Evolutionary conservation across 2,888 invertebrate genomes (phyloP), one percentile per base, ranked within the genome.

Genomic region (Agapetus fuscipes): DNA sequence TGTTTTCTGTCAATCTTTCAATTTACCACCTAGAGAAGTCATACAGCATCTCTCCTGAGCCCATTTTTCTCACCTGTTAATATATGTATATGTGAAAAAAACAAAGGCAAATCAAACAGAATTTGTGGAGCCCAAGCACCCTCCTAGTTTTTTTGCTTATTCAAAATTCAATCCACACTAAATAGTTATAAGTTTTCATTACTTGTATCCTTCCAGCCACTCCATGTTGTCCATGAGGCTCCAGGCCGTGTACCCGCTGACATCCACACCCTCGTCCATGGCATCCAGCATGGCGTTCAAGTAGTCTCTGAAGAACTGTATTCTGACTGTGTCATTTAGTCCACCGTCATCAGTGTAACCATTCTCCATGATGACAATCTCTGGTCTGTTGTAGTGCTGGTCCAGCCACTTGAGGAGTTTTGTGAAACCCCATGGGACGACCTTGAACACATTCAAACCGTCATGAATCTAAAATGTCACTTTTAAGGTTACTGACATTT

Each of bases 291-390:
- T 38, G 31, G 46, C 43, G 24, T 30, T 39, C 30, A 54, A 26
- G 39, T 54, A 50, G 1, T 36, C 32, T 17, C 41, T 43, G 11
- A 51, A 44, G 46, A 54, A 61, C 10, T 49, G 38, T 5, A 56
- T 50, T 20, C 67, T 52, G 3, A 53, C 56, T 3, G 50, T 45
- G 3, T 56, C 50, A 25, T 71, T 62, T n/a, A 62, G 30, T 5
- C 30, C 27, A 3, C 45, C 49, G n/a, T 13, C 54, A 16, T 69
- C 72, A 0, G 71, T 65, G 54, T 64, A 74, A 2, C 78, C 78
- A 49, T 76, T 77, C 51, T 79, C 79, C 0, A 71, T 72, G 17
- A 78, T 67, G 46, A 72, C 55, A 7, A 78, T 64, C 30, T 61
- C 61, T 0, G 71, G 64, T 47, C 76, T 62, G 27, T 69, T 62